Evolutionary conservation across 2,888 invertebrate genomes (phyloP).

Genomic region (Capitulum mitella): DNA sequence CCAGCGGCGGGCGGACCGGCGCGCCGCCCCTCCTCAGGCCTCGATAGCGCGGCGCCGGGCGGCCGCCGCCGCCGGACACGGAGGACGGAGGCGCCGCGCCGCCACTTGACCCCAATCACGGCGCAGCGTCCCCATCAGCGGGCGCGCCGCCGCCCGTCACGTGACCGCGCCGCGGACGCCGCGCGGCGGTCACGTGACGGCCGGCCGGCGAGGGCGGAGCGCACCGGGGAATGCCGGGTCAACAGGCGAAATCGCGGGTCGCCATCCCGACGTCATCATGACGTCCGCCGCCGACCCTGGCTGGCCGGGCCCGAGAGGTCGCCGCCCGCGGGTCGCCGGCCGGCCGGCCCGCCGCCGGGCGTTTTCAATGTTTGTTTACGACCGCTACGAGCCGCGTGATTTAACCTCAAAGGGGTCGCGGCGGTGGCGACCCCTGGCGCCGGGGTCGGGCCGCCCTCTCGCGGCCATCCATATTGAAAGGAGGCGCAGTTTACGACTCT

Average conservation of each 20-base stretch:
- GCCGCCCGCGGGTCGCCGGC: neutral
- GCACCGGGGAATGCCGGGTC: neutral
- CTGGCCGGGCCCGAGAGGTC: too few relatives aligned
- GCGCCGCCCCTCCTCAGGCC: too few relatives aligned
- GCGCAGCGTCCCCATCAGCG: neutral
- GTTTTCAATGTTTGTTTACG: slow-evolving; percentile 22
- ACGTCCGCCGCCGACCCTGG: too few relatives aligned
- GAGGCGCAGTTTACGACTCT: neutral
- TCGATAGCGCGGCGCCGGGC: too few relatives aligned
- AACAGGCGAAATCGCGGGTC: neutral
- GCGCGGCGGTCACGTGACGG: neutral
- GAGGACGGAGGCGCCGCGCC: neutral
- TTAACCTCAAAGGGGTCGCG: slow-evolving; percentile 5
- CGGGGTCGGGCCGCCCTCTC: neutral
- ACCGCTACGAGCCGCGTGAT: slow-evolving; percentile 11
- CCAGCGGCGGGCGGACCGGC: too few relatives aligned
- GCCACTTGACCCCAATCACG: slow-evolving; percentile 21
- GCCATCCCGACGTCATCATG: too few relatives aligned
- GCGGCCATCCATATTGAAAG: slow-evolving; percentile 12
- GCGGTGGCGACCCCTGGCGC: neutral
- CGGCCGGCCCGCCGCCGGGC: neutral
- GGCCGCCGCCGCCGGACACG: too few relatives aligned
- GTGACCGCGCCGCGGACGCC: neutral
- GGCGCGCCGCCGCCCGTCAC: slow-evolving; percentile 5
- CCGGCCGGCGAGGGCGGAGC: neutral